Evolutionary conservation across 2,113 vertebrate genomes (phyloP).

Genomic region (Stegastes partitus): DNA sequence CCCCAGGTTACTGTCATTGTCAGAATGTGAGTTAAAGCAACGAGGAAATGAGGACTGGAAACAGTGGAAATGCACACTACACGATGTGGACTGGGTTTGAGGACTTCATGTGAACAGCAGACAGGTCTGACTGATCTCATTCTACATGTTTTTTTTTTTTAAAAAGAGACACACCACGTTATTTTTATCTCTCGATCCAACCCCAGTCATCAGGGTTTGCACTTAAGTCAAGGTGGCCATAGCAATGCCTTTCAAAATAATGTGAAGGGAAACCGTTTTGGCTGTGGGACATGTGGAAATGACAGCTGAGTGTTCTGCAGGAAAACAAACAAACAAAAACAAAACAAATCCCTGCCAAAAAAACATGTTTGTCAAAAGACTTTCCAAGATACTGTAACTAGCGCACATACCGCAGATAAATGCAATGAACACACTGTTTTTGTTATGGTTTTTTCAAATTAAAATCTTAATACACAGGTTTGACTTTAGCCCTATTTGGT

Average conservation of each 20-base stretch:
- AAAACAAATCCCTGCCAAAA: conserved; percentile 33
- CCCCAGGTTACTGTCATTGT: neutral
- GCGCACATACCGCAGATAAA: neutral
- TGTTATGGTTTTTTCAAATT: no score
- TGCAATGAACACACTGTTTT: neutral
- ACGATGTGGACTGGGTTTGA: no score
- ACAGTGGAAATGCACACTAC: no score
- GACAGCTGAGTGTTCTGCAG: conserved; percentile 55
- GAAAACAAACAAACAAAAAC: neutral
- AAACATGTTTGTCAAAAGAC: conserved; percentile 46
- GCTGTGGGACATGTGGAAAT: conserved; percentile 36
- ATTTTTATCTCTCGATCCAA: conserved; percentile 13
- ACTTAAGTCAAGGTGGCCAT: conserved; percentile 48
- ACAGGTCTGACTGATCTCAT: neutral
- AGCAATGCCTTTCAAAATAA: conserved; percentile 46
- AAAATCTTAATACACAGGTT: no score
- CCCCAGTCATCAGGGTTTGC: conserved; percentile 18
- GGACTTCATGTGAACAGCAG: neutral
- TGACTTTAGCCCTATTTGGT: neutral
- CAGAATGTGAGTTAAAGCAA: neutral
- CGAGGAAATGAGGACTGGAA: no score
- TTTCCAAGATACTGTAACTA: neutral
- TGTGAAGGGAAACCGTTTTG: conserved; percentile 10
- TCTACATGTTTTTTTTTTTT: neutral
- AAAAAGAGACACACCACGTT: neutral